These are phyloP conservation scores for Lampris incognitus DNA, from an alignment of 2,113 vertebrate species.

Conservation along the genomic window DNA sequence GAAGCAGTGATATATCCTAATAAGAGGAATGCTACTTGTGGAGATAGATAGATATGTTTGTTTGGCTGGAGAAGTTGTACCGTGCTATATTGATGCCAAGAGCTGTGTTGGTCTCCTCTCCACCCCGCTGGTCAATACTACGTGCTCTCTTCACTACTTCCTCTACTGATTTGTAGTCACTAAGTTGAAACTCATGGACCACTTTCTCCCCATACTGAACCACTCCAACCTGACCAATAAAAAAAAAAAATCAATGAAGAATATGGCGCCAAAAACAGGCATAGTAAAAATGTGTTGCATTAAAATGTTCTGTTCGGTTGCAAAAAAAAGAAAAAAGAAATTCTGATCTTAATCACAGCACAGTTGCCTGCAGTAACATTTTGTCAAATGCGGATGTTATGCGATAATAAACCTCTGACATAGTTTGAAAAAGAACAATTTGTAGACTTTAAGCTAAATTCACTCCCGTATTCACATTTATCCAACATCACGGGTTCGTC, in stretches of 20 bases:
- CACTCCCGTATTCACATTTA: not conserved
- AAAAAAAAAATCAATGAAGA: not conserved
- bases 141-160: constrained; percentile 94
- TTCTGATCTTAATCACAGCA: not conserved
- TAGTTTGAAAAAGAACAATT: not conserved
- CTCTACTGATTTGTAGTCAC: constrained; percentile 92
- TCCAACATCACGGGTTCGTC: not conserved
- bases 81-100: constrained; percentile 94
- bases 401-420: no score
- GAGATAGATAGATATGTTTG: not conserved
- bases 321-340: not conserved
- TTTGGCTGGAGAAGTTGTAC: constrained; percentile 71
- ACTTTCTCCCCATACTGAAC: constrained; percentile 96
- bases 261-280: not conserved
- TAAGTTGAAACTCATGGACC: constrained; percentile 94
- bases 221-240: constrained; percentile 88
- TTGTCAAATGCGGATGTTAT: no score
- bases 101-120: constrained; percentile 96
- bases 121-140: constrained; percentile 93
- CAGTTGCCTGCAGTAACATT: no score
- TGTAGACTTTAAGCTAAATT: not conserved
- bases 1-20: no score
- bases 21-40: not conserved
- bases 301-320: not conserved
- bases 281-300: not conserved